Conservation (phyloP, 53 echinoderm and acorn worm genomes). For the Zoroaster sp. region DNA sequence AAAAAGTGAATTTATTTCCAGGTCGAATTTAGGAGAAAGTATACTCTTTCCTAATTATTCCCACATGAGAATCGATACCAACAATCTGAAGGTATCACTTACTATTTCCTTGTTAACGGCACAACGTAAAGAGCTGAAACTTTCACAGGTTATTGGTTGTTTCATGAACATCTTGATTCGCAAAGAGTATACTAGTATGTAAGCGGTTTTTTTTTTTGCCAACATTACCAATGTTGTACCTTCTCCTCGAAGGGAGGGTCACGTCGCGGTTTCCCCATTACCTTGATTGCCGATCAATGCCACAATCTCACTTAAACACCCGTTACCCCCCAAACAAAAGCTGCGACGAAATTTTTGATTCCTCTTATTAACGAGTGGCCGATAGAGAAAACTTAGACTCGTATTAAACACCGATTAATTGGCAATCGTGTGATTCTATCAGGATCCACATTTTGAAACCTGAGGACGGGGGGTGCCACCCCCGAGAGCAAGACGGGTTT, state of each 20-base stretch:
- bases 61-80: no score
- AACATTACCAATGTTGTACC: no score
- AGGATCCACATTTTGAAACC: slow-evolving; percentile 10
- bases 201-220: no score
- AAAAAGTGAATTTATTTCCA: no score
- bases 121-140: no score
- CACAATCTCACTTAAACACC: slow-evolving; percentile 19
- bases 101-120: no score
- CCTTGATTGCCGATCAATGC: slow-evolving; percentile 16
- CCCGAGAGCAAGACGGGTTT: slow-evolving; percentile 21
- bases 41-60: no score
- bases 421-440: slow-evolving; percentile 38
- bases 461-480: slow-evolving; percentile 9
- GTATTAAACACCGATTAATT: slow-evolving; percentile 49
- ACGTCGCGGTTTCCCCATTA: slow-evolving; percentile 7
- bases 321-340: not conserved
- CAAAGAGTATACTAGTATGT: no score
- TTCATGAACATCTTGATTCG: no score
- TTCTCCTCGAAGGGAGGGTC: not conserved
- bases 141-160: no score
- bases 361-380: not conserved
- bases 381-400: not conserved
- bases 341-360: not conserved
- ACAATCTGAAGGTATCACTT: no score
- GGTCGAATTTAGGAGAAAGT: no score